Evolutionary conservation across 2,888 invertebrate species (phyloP), one percentile per base, ranked within the genome.

Genomic region (Erebia palarica): DNA sequence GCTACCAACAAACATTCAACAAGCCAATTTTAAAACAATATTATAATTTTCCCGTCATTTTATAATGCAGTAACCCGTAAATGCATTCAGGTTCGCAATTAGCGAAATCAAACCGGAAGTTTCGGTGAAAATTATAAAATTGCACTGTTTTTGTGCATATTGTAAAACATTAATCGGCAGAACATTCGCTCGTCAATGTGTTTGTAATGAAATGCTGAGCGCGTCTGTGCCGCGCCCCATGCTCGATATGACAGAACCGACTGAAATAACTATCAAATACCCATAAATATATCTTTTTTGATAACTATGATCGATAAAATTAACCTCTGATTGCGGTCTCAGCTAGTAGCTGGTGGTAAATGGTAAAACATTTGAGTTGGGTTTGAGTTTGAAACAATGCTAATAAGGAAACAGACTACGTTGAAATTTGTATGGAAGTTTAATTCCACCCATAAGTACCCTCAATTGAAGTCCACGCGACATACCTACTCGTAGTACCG

Each of bases 161-260:
- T 83, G 80, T 80, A 80, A 82, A 82, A 80, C 81, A 84, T 87
- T 85, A 84, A 87, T 84, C 82, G 80, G 80, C 81, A 84, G 84
- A 83, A 83, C 82, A 82, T 81, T 82, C 49, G 83, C 79, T 80
- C 85, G 86, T 87, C 88, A 86, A 88, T 88, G 82, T 84, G 80
- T 82, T 82, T 77, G 82, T 86, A 87, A 87, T 86, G 82, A 84
- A 86, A 86, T 80, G 81, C 82, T 72, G 77, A 75, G 71, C 76
- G 77, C 73, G 80, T 78, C 73, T 69, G 58, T 73, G 69, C 73
- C 65, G 70, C 74, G 70, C 76, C 21, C 13, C 27, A 11, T 55
- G 63, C 73, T 73, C 66, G 75, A 71, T 16, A 3, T 21, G 13
- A 57, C 18, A 27, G 27, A 27, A 14, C 13, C 57, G 21, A 21